Percentiles rank a stretch among this genome's conserved stretches.
These are phyloP conservation scores for Palythoa grandis DNA, from an alignment of 92 coral and sea anemone genomes.

Conservation along the genomic window DNA sequence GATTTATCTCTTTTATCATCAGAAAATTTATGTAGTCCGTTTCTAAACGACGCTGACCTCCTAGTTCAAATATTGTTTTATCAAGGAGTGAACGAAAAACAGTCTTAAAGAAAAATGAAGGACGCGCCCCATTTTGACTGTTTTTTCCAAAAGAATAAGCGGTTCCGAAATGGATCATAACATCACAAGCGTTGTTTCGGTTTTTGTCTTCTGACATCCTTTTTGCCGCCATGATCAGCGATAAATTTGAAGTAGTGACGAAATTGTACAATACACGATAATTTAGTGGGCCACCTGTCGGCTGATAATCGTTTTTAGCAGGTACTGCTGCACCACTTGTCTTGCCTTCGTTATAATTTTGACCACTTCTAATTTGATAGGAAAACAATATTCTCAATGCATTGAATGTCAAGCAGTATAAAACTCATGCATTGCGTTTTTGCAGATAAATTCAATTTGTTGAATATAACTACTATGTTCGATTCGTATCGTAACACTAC, in stretches of 20 bases:
- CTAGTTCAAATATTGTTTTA: neutral
- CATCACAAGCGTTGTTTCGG: slow-evolving; percentile 46
- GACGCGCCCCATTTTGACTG: slow-evolving; percentile 10
- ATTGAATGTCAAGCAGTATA: neutral
- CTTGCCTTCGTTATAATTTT: neutral
- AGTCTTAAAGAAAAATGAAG: neutral
- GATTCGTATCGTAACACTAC: too few species aligned
- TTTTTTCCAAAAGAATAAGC: neutral
- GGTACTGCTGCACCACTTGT: slow-evolving; percentile 1
- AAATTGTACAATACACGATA: slow-evolving; percentile 7
- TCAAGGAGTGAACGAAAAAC: neutral
- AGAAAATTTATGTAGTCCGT: slow-evolving; percentile 2
- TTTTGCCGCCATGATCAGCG: slow-evolving; percentile 47
- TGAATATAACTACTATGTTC: too few species aligned
- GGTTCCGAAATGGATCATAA: slow-evolving; percentile 43
- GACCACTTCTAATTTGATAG: neutral
- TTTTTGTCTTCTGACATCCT: slow-evolving; percentile 55
- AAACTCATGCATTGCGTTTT: neutral
- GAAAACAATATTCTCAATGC: too few species aligned
- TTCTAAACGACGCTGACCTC: neutral
- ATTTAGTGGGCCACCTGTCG: slow-evolving; percentile 30
- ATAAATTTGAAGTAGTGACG: slow-evolving; percentile 60
- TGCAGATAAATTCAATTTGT: too few species aligned
- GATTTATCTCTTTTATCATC: slow-evolving; percentile 24
- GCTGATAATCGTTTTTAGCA: neutral